Percentiles rank a stretch among this genome's conserved stretches.
phyloP scores from a whole-genome alignment of 1,140 invertebrate species.

The Heliconius hewitsoni region DNA sequence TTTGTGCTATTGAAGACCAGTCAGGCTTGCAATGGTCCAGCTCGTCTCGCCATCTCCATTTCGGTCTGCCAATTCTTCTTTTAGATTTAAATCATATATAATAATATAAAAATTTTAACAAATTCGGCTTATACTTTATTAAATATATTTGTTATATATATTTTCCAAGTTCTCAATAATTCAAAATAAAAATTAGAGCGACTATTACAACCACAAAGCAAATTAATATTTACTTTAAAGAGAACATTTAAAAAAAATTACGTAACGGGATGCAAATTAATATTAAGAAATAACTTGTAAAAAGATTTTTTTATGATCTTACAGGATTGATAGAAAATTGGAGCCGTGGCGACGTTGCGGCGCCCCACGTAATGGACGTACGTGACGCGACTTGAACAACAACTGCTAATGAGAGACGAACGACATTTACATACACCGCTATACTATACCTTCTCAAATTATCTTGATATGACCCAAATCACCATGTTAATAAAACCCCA shows the following conservation, averaged over 20 bases:
- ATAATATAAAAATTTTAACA: too few relatives aligned
- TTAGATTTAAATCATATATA: too few relatives aligned
- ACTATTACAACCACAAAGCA: too few relatives aligned
- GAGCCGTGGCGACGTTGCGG: conserved; percentile 42
- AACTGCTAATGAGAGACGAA: conserved; percentile 45
- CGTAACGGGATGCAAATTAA: neutral
- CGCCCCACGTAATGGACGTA: conserved; percentile 46
- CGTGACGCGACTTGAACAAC: conserved; percentile 44
- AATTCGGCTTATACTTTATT: too few relatives aligned
- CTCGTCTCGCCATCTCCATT: too few relatives aligned
- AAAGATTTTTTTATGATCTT: neutral
- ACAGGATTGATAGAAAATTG: neutral
- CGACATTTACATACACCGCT: conserved; percentile 18
- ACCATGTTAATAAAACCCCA: neutral
- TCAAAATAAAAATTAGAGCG: neutral
- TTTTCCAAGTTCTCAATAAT: too few relatives aligned
- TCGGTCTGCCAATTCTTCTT: too few relatives aligned
- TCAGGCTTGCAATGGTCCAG: too few relatives aligned
- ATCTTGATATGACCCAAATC: neutral
- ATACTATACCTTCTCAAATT: neutral
- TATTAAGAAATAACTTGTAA: neutral
- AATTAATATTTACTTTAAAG: neutral
- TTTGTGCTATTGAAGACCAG: too few relatives aligned
- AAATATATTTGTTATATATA: too few relatives aligned
- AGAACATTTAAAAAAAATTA: neutral